phyloP scores from a whole-genome alignment of 2,888 invertebrate species.

The Euzetes globulus region DNA sequence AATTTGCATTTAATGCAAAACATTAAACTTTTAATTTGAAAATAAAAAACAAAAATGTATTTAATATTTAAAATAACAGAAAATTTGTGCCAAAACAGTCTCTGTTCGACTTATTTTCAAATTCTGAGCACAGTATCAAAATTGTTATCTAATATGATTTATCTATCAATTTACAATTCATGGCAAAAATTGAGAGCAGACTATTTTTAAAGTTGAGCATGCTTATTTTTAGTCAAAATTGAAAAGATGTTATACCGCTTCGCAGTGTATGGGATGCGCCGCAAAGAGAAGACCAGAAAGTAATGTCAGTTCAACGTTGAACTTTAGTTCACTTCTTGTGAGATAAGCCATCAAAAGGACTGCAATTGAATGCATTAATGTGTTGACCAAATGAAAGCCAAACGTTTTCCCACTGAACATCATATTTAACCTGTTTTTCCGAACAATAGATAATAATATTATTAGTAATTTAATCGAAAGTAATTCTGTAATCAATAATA shows the following conservation, averaged over 20 bases:
- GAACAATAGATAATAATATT: constrained; percentile 53
- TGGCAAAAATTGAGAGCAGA: too few species aligned
- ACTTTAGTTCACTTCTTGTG: constrained; percentile 40
- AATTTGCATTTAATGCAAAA: too few species aligned
- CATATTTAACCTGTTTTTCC: constrained; percentile 46
- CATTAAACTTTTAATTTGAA: too few species aligned
- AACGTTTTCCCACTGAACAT: constrained; percentile 38
- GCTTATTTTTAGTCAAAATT: too few species aligned
- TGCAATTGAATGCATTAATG: constrained; percentile 48
- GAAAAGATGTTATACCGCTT: constrained; percentile 58
- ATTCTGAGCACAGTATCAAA: neutral
- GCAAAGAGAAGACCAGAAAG: constrained; percentile 61
- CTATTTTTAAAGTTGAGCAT: neutral
- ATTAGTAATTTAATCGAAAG: neutral
- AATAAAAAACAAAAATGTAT: too few species aligned
- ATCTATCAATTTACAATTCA: too few species aligned
- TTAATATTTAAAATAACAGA: too few species aligned
- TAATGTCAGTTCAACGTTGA: constrained; percentile 53
- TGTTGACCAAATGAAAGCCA: constrained; percentile 41
- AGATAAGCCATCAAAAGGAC: constrained; percentile 51
- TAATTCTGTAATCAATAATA: neutral
- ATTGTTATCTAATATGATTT: neutral
- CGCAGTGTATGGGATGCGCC: constrained; percentile 78
- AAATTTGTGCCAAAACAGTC: too few species aligned
- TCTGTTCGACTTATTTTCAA: neutral